These are phyloP conservation scores for Cantharis rustica DNA, from an alignment of 2,888 invertebrate species.

Conservation along the genomic window DNA sequence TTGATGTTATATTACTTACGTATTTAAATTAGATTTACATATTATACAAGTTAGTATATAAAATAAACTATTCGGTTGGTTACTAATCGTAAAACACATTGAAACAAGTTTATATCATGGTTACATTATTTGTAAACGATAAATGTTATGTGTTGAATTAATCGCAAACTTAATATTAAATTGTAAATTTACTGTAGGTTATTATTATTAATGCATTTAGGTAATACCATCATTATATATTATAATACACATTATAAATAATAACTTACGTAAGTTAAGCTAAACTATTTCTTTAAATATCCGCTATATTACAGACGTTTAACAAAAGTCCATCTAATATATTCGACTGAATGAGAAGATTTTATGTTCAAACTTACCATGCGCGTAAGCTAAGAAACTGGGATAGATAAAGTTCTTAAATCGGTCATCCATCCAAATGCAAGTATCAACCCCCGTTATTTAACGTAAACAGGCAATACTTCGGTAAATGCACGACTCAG, in stretches of 20 bases:
- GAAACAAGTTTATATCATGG: conserved; percentile 34
- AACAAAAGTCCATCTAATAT: too few species aligned
- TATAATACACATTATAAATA: background rate
- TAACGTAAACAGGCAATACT: too few species aligned
- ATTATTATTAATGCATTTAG: conserved; percentile 26
- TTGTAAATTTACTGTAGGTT: conserved; percentile 25
- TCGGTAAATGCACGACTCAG: too few species aligned
- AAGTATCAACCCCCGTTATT: too few species aligned
- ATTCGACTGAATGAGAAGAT: too few species aligned
- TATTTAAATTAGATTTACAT: background rate
- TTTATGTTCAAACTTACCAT: too few species aligned
- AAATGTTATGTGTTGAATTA: conserved; percentile 28
- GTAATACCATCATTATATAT: conserved; percentile 6
- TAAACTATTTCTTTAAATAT: background rate
- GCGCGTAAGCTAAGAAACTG: too few species aligned
- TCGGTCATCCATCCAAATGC: too few species aligned
- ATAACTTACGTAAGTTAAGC: background rate
- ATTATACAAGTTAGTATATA: background rate
- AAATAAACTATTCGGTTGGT: background rate
- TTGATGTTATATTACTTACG: background rate
- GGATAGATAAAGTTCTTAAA: too few species aligned
- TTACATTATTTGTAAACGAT: conserved; percentile 30
- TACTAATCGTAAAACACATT: conserved; percentile 24
- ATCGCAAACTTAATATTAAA: conserved; percentile 21
- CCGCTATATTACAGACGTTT: too few species aligned